These are phyloP conservation scores for Scyliorhinus canicula DNA, from an alignment of 2,797 vertebrate species.

Conservation along the genomic window DNA sequence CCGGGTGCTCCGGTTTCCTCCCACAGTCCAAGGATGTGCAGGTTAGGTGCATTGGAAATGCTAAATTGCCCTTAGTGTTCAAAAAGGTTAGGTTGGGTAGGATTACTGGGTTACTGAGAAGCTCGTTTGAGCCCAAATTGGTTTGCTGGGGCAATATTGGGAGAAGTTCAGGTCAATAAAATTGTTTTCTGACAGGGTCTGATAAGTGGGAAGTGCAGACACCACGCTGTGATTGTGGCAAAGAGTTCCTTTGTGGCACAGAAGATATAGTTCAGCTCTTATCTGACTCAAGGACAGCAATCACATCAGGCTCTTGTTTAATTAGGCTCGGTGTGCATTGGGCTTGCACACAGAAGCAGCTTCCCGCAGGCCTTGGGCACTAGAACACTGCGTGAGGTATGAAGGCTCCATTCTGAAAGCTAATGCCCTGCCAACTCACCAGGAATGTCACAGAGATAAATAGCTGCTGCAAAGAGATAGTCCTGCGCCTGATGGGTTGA, in stretches of 20 bases:
- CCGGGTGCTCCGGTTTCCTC: no score
- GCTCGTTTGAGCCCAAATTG: not conserved
- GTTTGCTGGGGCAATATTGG: not conserved
- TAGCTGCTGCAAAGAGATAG: not conserved
- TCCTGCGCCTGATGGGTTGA: not conserved
- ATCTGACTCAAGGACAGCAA: not conserved
- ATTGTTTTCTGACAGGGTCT: not conserved
- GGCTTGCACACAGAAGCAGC: not conserved
- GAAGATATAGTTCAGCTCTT: not conserved
- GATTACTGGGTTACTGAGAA: no score
- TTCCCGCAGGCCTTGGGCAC: not conserved
- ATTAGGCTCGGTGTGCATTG: no score
- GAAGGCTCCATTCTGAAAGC: not conserved
- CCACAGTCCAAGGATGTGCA: no score
- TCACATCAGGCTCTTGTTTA: not conserved
- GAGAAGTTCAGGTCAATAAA: not conserved
- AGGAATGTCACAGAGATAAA: not conserved
- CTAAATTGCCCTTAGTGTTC: no score
- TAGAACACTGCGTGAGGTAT: not conserved
- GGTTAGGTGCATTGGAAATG: no score
- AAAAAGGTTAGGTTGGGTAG: no score
- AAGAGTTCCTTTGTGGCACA: not conserved
- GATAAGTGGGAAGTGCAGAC: not conserved
- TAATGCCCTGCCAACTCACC: not conserved
- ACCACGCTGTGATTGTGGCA: not conserved